Conservation (phyloP, 2,113 vertebrate species). For the Phyllostomus hastatus region DNA sequence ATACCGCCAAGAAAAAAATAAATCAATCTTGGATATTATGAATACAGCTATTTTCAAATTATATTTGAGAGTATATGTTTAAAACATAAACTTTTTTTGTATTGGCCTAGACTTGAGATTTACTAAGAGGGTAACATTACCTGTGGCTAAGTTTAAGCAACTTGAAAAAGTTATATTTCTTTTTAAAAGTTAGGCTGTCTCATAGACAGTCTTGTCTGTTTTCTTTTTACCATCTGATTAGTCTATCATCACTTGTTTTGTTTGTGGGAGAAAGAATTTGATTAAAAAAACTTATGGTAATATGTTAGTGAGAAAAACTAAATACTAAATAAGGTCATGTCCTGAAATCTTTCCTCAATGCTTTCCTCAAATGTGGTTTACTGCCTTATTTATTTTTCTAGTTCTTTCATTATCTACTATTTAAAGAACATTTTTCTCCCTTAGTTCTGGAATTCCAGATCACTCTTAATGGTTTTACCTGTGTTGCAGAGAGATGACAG, state of each 20-base stretch:
- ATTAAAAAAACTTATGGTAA: slow-evolving; percentile 8
- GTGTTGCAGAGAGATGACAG: not conserved
- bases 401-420: not conserved
- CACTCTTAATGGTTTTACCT: not conserved
- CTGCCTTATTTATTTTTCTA: slow-evolving; percentile 12
- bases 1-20: not conserved
- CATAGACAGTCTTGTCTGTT: not conserved
- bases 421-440: not conserved
- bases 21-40: not conserved
- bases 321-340: slow-evolving; percentile 14
- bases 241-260: slow-evolving; percentile 17
- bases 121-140: not conserved
- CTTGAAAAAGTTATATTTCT: not conserved
- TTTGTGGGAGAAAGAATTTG: slow-evolving; percentile 39
- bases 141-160: not conserved
- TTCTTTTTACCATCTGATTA: slow-evolving; percentile 14
- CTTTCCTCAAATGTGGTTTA: slow-evolving; percentile 22
- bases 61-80: not conserved
- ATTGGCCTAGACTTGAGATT: not conserved
- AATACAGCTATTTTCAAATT: not conserved
- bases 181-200: not conserved
- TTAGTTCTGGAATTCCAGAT: not conserved
- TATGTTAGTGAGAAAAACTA: slow-evolving; percentile 36
- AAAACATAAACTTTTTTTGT: not conserved
- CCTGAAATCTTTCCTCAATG: slow-evolving; percentile 14